Base-by-base conservation (phyloP, 2,797 vertebrate species). In the Ispidina lecontei region DNA sequence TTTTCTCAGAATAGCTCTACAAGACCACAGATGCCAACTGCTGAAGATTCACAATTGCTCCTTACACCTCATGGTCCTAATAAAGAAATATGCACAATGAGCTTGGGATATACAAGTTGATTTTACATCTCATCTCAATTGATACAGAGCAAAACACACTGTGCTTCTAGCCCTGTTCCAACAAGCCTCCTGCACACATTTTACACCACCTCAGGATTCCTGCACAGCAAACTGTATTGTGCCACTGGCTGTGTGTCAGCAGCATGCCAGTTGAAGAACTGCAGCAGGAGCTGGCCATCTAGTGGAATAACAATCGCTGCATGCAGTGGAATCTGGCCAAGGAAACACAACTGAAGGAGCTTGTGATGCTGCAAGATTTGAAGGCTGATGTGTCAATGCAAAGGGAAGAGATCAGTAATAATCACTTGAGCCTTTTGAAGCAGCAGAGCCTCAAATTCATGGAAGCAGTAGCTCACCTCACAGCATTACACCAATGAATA, bases 81-180 rank as follows among this genome's bases (percentile, higher is more conserved):
- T 18, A 22, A 23, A 78, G 58, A 68, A 77, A 51, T 19, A 22
- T 3, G 5, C 4, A 3, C 1, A 1, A 51, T 6, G 10, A 69
- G 46, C 14, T 67, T 12, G 10, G 22, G 43, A n/a, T 6, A 67
- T 6, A 10, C 25, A 6, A 1, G 1, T 2, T 13, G 12, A 8
- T 73, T 65, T 65, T 35, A 51, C 31, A 51, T 10, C 26, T 31
- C 46, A 46, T 37, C 33, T 37, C 1, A 19, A 18, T 26, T 59
- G 35, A 39, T 77, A 39, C 16, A 16, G 39, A 28, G 23, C 14
- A 19, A 39, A 80, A 67, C 0, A 5, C 25, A 7, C 15, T 14
- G 21, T 29, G 8, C 52, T 81, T 33, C 29, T 46, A 6, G 31
- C 3, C 2, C 8, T 15, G 23, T 8, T 80, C 26, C 73, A 37